Conservation (phyloP, 1,140 invertebrate species). For the Zaprionus capensis region DNA sequence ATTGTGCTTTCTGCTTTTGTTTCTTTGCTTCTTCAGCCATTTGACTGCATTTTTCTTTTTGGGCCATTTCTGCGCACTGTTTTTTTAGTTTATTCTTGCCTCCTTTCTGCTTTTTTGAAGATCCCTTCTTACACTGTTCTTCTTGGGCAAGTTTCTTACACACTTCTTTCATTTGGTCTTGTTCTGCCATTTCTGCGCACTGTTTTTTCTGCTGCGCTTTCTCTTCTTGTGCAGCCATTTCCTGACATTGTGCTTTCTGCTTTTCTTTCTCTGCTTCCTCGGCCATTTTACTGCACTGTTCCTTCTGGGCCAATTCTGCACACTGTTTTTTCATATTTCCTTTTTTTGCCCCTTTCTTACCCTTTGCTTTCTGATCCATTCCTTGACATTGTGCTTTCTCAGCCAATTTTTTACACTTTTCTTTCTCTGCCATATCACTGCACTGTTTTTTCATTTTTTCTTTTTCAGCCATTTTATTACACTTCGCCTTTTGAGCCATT, state of each 20-base stretch:
- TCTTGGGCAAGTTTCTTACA: constrained; percentile 1
- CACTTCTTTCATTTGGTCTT: not conserved
- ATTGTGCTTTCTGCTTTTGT: not conserved
- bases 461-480: not conserved
- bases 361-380: not conserved
- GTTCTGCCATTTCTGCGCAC: not conserved
- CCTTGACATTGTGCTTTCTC: not conserved
- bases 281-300: not conserved
- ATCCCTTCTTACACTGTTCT: constrained; percentile 5
- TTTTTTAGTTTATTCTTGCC: constrained; percentile 8
- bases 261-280: not conserved
- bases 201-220: constrained; percentile 8
- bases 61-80: not conserved
- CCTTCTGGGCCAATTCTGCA: not conserved
- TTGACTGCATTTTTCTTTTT: not conserved
- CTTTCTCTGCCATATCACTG: too few relatives aligned
- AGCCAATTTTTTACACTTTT: not conserved
- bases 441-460: not conserved
- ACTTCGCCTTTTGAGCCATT: not conserved
- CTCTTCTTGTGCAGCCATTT: constrained; percentile 9
- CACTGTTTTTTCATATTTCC: not conserved
- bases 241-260: not conserved
- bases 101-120: not conserved
- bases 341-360: not conserved
- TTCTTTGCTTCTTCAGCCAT: not conserved